Conservation (phyloP, 2,888 invertebrate species). For the Empis livida region DNA sequence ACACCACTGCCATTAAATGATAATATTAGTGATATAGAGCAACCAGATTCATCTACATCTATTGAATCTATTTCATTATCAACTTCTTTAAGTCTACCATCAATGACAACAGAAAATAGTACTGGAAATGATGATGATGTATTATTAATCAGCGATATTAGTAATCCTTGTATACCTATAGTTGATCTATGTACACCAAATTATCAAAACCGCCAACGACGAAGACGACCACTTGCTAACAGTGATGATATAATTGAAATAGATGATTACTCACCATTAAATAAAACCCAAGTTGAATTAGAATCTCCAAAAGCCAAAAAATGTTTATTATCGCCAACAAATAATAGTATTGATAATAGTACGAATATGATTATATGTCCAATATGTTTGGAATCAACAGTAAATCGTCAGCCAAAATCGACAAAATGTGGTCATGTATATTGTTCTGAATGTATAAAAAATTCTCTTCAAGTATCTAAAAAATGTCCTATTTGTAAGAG, state of each 20-base stretch:
- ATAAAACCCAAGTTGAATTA: not conserved
- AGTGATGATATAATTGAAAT: not conserved
- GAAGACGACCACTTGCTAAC: too few species aligned
- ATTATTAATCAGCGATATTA: too few species aligned
- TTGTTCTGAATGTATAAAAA: slow-evolving; percentile 12
- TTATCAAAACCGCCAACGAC: too few species aligned
- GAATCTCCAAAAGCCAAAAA: not conserved
- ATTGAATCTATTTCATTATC: too few species aligned
- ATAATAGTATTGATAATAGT: not conserved
- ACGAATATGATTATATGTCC: slow-evolving; percentile 7
- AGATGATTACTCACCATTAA: not conserved
- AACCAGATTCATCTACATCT: too few species aligned
- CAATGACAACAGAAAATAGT: too few species aligned
- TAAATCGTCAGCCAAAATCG: slow-evolving; percentile 7
- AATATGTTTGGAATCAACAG: slow-evolving; percentile 12
- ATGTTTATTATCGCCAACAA: not conserved
- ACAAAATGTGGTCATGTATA: slow-evolving; percentile 17
- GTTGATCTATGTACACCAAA: too few species aligned
- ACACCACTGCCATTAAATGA: too few species aligned
- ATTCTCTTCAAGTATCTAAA: slow-evolving; percentile 6
- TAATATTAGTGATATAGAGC: too few species aligned
- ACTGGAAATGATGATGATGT: too few species aligned
- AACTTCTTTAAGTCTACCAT: too few species aligned
- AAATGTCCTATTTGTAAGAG: slow-evolving; percentile 15
- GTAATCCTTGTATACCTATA: too few species aligned